A percentile compares a stretch with the other conserved stretches of the same genome.
phyloP scores from a whole-genome alignment of 1,140 invertebrate genomes.

The Diachasma alloeum region DNA sequence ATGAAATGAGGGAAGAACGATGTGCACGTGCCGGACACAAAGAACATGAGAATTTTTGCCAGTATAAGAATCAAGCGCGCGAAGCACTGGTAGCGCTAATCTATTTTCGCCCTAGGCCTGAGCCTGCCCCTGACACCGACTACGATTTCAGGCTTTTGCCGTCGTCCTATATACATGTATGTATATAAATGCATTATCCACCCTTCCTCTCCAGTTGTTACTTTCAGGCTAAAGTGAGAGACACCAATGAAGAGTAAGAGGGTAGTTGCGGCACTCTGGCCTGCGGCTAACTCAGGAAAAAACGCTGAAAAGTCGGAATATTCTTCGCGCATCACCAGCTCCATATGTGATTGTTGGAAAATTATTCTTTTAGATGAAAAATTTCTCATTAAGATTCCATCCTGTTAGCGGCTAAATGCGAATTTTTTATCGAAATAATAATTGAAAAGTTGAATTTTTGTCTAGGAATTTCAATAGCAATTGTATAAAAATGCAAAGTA shows the following conservation, averaged over 20 bases:
- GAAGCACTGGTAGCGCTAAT: constrained; percentile 51
- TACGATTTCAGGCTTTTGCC: constrained; percentile 24
- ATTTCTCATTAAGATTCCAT: too few species aligned
- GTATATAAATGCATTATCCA: neutral
- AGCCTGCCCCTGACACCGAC: constrained; percentile 53
- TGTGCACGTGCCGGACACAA: constrained; percentile 40
- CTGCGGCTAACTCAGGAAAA: neutral
- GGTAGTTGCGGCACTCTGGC: neutral
- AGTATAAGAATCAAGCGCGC: constrained; percentile 47
- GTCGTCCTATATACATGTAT: neutral
- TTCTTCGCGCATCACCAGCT: neutral
- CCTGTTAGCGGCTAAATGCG: too few species aligned
- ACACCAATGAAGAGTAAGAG: neutral
- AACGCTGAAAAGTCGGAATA: neutral
- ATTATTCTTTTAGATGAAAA: too few species aligned
- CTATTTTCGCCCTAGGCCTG: constrained; percentile 48
- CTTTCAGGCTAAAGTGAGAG: neutral
- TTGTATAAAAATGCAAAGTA: too few species aligned
- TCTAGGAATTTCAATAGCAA: too few species aligned
- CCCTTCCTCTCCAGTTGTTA: neutral
- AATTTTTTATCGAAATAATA: too few species aligned
- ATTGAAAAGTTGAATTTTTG: too few species aligned
- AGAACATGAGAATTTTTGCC: constrained; percentile 38
- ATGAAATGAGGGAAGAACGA: neutral
- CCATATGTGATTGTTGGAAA: too few species aligned